Conservation (phyloP, 2,797 vertebrate genomes). For the Coracias cyanogaster region DNA sequence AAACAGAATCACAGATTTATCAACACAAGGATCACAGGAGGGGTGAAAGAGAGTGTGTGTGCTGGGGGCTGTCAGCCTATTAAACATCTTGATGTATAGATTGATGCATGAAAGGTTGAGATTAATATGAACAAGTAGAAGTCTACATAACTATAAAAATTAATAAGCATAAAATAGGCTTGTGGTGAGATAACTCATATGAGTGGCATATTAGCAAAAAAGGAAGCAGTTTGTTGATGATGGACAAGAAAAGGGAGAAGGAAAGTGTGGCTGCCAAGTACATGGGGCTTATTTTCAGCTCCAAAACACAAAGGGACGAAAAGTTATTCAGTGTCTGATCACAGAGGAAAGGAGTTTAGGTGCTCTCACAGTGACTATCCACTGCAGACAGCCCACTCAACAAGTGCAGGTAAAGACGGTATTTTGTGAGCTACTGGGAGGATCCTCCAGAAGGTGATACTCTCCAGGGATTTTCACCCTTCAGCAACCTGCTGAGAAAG, state of each 20-base stretch:
- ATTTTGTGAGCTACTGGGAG: neutral
- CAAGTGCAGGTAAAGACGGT: neutral
- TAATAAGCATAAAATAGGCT: neutral
- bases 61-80: neutral
- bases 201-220: neutral
- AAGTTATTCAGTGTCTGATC: neutral
- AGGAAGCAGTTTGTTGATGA: neutral
- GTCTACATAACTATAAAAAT: neutral
- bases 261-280: neutral
- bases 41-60: neutral
- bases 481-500: neutral
- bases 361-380: neutral
- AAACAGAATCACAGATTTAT: neutral
- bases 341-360: neutral
- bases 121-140: neutral
- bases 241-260: neutral
- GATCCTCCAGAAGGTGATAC: neutral
- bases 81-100: neutral
- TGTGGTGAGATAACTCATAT: neutral
- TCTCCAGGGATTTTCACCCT: neutral
- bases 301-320: neutral
- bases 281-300: neutral
- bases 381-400: neutral
- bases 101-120: neutral
- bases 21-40: neutral